Conservation (phyloP, 2,797 vertebrate genomes). For the Argentina silus region DNA sequence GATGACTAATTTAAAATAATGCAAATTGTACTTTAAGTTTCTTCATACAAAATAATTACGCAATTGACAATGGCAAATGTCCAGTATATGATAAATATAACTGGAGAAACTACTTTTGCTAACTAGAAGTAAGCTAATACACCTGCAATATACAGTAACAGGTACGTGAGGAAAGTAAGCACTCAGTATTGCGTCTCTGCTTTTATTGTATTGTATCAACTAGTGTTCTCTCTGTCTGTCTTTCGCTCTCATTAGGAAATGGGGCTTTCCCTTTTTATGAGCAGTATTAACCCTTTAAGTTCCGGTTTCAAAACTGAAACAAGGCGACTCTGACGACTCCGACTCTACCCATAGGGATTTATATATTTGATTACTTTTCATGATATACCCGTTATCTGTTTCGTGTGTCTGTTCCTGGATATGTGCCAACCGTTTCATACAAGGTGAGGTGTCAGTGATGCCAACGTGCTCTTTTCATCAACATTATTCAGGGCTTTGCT, state of each 20-base stretch:
- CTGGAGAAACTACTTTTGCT: neutral
- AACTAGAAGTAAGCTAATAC: neutral
- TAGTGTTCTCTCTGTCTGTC: slow-evolving; percentile 13
- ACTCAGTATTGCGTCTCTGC: neutral
- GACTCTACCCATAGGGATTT: neutral
- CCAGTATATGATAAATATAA: neutral
- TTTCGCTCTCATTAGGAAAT: too few relatives aligned
- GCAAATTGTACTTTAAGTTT: neutral
- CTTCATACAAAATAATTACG: neutral
- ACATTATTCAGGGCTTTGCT: too few relatives aligned
- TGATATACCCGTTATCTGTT: neutral
- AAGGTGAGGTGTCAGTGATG: neutral
- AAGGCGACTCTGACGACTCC: neutral
- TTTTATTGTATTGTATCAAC: slow-evolving; percentile 8
- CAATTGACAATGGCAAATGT: neutral
- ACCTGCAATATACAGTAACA: neutral
- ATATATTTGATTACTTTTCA: neutral
- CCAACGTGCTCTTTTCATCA: neutral
- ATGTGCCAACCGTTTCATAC: too few relatives aligned
- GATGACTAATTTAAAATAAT: neutral
- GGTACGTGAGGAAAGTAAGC: neutral
- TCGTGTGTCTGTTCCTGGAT: too few relatives aligned
- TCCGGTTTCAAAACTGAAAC: slow-evolving; percentile 2
- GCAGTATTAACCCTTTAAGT: neutral
- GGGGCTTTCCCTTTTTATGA: slow-evolving; percentile 25